These are phyloP conservation scores for Trichosurus vulpecula DNA, from an alignment of 2,797 vertebrate species.

Conservation along the genomic window DNA sequence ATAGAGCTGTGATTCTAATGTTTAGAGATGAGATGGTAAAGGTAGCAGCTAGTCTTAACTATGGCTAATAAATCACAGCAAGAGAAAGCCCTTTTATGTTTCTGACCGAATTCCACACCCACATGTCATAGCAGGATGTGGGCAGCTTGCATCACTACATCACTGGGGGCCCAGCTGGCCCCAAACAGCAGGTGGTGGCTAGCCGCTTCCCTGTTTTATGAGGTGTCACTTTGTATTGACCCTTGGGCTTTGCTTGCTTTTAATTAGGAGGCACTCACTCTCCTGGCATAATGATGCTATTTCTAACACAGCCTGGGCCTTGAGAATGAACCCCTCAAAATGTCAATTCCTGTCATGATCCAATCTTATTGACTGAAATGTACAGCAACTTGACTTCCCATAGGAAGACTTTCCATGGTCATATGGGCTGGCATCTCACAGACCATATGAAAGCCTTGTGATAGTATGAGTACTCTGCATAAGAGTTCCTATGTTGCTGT, in stretches of 20 bases:
- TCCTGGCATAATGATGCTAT: neutral
- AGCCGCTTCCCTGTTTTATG: neutral
- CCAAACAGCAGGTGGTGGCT: neutral
- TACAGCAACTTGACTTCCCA: neutral
- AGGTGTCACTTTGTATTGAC: neutral
- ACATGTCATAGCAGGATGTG: rapidly evolving
- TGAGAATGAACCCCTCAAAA: neutral
- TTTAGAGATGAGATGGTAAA: constrained; percentile 14
- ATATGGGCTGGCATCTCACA: neutral
- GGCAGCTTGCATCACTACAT: neutral
- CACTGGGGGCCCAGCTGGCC: neutral
- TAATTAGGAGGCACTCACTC: neutral
- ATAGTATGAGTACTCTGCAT: neutral
- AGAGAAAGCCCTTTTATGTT: neutral
- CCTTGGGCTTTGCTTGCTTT: neutral
- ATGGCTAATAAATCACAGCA: constrained; percentile 4
- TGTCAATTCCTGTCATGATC: neutral
- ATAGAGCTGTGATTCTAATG: constrained; percentile 5
- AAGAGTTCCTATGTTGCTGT: neutral
- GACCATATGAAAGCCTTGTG: neutral
- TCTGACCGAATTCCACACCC: neutral
- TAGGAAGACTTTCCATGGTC: neutral
- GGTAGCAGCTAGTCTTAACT: neutral
- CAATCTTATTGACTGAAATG: neutral
- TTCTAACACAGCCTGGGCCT: neutral